These are phyloP conservation scores for Merodon equestris DNA, from an alignment of 2,888 invertebrate genomes.

Conservation along the genomic window DNA sequence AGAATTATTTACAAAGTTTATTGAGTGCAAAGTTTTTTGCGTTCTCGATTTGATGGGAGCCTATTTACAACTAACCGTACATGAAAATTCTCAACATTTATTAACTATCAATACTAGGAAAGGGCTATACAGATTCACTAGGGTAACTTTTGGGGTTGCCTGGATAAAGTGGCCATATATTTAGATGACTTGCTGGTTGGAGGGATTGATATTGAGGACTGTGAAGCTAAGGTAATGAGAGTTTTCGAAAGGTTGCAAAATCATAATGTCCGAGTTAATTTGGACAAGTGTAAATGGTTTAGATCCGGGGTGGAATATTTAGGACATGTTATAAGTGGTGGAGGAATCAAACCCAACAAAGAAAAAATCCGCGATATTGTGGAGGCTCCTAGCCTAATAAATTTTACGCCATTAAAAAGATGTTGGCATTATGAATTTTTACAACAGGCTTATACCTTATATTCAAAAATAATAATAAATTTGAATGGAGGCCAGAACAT, in stretches of 20 bases:
- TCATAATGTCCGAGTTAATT: constrained; percentile 23
- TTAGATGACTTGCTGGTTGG: constrained; percentile 43
- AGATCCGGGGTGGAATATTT: too few relatives aligned
- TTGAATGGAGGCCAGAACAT: too few relatives aligned
- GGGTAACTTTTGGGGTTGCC: constrained; percentile 36
- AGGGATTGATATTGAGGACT: constrained; percentile 17
- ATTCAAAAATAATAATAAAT: constrained; percentile 48
- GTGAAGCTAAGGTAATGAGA: neutral
- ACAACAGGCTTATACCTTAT: constrained; percentile 47
- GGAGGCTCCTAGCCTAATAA: too few relatives aligned
- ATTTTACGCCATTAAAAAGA: constrained; percentile 43
- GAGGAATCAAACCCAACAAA: too few relatives aligned
- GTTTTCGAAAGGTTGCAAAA: constrained; percentile 5
- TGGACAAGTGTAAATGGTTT: constrained; percentile 6
- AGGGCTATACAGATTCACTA: constrained; percentile 9
- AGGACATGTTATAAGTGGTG: too few relatives aligned
- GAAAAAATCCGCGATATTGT: neutral
- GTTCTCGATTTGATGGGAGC: constrained; percentile 27
- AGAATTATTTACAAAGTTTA: too few relatives aligned
- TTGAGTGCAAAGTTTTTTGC: too few relatives aligned
- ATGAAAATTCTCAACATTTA: too few relatives aligned
- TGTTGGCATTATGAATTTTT: constrained; percentile 56
- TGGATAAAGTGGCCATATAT: too few relatives aligned
- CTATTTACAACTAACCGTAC: constrained; percentile 12
- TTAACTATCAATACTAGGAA: too few relatives aligned